Base-by-base conservation (phyloP, 1,140 invertebrate species). In the Acromyrmex echinatior region DNA sequence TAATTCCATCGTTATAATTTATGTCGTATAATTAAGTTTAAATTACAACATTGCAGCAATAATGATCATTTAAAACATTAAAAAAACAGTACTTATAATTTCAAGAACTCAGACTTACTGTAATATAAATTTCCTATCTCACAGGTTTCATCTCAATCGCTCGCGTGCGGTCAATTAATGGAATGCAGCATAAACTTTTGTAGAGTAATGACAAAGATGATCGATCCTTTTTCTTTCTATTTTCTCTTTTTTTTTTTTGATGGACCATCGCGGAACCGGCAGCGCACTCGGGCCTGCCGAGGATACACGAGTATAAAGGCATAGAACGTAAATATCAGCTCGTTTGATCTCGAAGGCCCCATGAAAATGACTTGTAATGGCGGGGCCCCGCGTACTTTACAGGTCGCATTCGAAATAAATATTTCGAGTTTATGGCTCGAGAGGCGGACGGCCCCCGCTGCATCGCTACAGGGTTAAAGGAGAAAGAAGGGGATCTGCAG, bases 331-430 rank as follows among this genome's bases (percentile, higher is more conserved):
- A 92, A 91, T 92, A 92, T 91, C 91, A 87, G 87, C 81, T 90
- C 85, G 90, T 91, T 92, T 91, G 91, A 91, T 92, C 91, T 91
- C 51, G 84, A 35, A 71, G 91, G 78, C 79, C 88, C 88, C 87
- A 91, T 91, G 91, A 92, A 92, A 92, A 92, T 92, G 91, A 91
- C 91, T 92, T 89, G 93, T 92, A 93, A 93, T 92, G 92, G 93
- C 91, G 87, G 74, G 89, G 80, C 79, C 89, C 84, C 87, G 87
- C 66, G 88, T 92, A 93, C 90, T 93, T 94, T 93, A 93, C 88
- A 92, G 80, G 90, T 81, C 70, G 70, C 90, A 93, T 93, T 92
- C 85, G 91, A 91, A 92, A 94, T 94, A 94, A 94, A 93, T 93
- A 93, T 94, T 93, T 93, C 91, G 90, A 92, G 76, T 92, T 93